Percentiles rank a stretch among this genome's conserved stretches.
Evolutionary conservation across 1,140 invertebrate genomes (phyloP).

Genomic region (Coenobita brevimanus): DNA sequence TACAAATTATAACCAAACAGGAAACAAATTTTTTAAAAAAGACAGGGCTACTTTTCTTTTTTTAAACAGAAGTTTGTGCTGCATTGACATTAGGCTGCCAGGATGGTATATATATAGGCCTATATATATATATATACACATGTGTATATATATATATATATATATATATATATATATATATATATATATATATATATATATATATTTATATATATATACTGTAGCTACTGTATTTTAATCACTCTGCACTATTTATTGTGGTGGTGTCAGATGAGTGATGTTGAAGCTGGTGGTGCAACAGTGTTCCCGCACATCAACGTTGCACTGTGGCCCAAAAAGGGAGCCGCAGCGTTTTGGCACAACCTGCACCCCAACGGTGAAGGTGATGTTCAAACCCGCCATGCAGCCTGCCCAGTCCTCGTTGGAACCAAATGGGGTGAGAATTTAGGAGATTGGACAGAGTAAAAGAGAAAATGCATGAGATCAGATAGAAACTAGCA

Average conservation of each 20-base stretch:
- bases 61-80: too few relatives aligned
- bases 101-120: too few relatives aligned
- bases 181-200: background rate
- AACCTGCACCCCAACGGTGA: constrained; percentile 75
- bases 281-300: constrained; percentile 74
- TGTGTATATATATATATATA: too few relatives aligned
- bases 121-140: too few relatives aligned
- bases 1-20: too few relatives aligned
- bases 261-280: constrained; percentile 73
- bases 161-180: constrained; percentile 14
- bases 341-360: constrained; percentile 76
- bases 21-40: too few relatives aligned
- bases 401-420: constrained; percentile 76
- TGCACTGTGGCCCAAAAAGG: constrained; percentile 73
- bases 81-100: too few relatives aligned
- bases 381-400: constrained; percentile 74
- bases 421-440: constrained; percentile 76
- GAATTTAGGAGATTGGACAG: background rate
- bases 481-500: background rate
- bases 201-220: background rate
- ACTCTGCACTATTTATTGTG: too few relatives aligned
- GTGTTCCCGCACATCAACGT: constrained; percentile 74
- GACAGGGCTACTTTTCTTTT: too few relatives aligned
- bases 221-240: too few relatives aligned
- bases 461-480: background rate